Evolutionary conservation across 1,140 invertebrate genomes (phyloP).

Genomic region (Ylistrum balloti): DNA sequence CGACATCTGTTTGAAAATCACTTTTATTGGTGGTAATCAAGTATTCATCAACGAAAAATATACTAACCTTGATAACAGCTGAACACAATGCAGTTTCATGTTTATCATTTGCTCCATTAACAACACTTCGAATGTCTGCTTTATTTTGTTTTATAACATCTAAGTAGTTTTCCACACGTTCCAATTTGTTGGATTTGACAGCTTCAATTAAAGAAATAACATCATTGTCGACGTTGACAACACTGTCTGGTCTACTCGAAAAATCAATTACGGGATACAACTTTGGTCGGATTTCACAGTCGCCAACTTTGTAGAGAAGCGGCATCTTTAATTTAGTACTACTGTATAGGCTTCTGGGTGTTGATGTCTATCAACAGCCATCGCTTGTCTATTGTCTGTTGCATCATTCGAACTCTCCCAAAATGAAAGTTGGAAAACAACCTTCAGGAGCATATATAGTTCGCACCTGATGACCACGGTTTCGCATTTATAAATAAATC

Average conservation of each 20-base stretch:
- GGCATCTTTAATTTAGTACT: neutral
- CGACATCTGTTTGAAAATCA: no score
- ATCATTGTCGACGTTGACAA: slow-evolving; percentile 9
- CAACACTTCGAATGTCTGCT: neutral
- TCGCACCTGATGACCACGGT: no score
- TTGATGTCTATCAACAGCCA: neutral
- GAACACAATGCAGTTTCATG: slow-evolving; percentile 1
- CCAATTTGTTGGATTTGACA: neutral
- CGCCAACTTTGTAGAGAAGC: slow-evolving; percentile 4
- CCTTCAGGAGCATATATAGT: neutral
- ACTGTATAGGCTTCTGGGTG: neutral
- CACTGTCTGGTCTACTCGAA: neutral
- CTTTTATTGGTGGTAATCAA: no score
- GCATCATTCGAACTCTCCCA: slow-evolving; percentile 20
- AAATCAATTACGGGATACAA: neutral
- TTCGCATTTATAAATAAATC: no score
- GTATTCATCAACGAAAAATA: neutral
- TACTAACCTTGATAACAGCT: slow-evolving; percentile 10
- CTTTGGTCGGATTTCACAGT: slow-evolving; percentile 17
- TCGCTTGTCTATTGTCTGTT: neutral
- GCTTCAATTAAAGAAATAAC: slow-evolving; percentile 5
- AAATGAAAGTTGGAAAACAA: neutral
- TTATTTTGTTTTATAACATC: neutral
- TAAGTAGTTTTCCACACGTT: neutral
- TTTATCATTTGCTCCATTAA: slow-evolving; percentile 18